These are phyloP conservation scores for Apis dorsata DNA, from an alignment of 1,140 invertebrate species.

Conservation along the genomic window DNA sequence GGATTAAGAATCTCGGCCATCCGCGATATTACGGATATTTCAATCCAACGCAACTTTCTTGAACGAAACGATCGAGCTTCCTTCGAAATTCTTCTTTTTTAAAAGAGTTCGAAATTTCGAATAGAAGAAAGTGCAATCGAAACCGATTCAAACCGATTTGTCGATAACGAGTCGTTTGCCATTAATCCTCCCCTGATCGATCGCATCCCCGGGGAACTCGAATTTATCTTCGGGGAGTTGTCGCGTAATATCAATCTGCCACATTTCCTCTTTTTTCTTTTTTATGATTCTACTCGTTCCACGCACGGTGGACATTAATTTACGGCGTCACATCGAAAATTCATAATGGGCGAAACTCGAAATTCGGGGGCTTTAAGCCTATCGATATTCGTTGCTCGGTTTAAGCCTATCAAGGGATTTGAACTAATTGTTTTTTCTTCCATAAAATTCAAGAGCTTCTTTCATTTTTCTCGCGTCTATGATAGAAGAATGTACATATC, in stretches of 20 bases:
- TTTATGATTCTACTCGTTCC: not conserved
- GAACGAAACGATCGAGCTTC: too few relatives aligned
- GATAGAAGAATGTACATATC: too few relatives aligned
- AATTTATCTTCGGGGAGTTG: not conserved
- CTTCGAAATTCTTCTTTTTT: too few relatives aligned
- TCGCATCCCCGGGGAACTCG: not conserved
- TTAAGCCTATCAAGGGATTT: not conserved
- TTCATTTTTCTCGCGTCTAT: too few relatives aligned
- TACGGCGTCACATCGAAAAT: slow-evolving; percentile 19
- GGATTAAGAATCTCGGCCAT: not conserved
- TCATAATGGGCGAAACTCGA: not conserved
- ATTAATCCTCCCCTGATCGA: not conserved
- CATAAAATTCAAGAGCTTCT: too few relatives aligned
- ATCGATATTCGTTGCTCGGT: slow-evolving; percentile 13
- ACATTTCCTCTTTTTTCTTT: not conserved
- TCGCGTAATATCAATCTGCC: slow-evolving; percentile 16
- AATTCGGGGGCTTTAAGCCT: slow-evolving; percentile 16
- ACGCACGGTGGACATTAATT: not conserved
- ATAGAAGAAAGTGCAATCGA: not conserved
- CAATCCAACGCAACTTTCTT: not conserved
- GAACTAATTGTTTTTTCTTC: too few relatives aligned
- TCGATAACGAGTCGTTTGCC: not conserved
- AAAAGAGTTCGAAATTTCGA: not conserved
- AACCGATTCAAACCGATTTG: not conserved
- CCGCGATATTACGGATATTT: not conserved